phyloP scores from a whole-genome alignment of 2,888 invertebrate species.

The Lordiphosa andalusiaca region DNA sequence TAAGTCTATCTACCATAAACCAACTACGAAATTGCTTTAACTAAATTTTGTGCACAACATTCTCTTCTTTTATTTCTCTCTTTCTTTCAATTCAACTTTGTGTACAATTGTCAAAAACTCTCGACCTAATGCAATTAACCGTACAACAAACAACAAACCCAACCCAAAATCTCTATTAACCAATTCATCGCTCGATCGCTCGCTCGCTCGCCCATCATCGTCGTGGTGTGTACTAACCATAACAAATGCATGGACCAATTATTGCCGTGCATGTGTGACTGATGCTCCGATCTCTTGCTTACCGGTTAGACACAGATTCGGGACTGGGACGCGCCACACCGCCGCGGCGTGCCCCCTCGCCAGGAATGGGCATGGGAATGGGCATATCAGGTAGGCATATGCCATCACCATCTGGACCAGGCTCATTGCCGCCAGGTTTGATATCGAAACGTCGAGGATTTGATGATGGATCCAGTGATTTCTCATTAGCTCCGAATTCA shows the following conservation, averaged over 20 bases:
- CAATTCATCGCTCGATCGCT: slow-evolving; percentile 30
- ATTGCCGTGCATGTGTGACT: slow-evolving; percentile 17
- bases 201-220: slow-evolving; percentile 33
- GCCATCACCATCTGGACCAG: slow-evolving; percentile 92
- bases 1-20: slow-evolving; percentile 36
- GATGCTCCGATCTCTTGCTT: slow-evolving; percentile 49
- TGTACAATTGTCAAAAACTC: slow-evolving; percentile 21
- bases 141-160: slow-evolving; percentile 20
- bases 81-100: slow-evolving; percentile 61
- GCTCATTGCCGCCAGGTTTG: slow-evolving; percentile 88
- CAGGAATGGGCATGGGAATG: slow-evolving; percentile 82
- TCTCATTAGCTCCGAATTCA: slow-evolving; percentile 90
- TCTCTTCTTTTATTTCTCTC: slow-evolving; percentile 71
- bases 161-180: slow-evolving; percentile 31
- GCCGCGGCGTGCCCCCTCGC: slow-evolving; percentile 91
- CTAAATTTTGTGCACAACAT: slow-evolving; percentile 73
- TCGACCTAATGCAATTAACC: slow-evolving; percentile 42
- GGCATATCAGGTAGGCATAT: slow-evolving; percentile 85
- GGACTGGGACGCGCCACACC: slow-evolving; percentile 93
- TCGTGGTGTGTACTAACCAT: slow-evolving; percentile 14
- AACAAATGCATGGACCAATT: slow-evolving; percentile 4
- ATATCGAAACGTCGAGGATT: slow-evolving; percentile 86
- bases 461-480: slow-evolving; percentile 91
- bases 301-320: slow-evolving; percentile 86
- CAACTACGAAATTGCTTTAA: slow-evolving; percentile 53